Evolutionary conservation across 1,140 invertebrate genomes (phyloP).

Genomic region (Steinernema khuongi): DNA sequence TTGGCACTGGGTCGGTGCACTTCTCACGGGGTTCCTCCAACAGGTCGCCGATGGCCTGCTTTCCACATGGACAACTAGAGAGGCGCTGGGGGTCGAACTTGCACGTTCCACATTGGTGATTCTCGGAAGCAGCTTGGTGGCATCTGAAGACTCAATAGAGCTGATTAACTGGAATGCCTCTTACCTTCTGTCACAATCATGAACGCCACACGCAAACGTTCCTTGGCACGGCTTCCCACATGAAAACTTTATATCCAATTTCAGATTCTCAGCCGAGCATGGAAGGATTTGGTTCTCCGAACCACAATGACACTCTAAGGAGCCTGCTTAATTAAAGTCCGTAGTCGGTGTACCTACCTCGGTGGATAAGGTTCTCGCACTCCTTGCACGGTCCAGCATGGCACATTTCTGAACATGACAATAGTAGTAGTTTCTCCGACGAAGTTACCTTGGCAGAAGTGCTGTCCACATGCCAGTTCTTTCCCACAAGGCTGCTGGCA

Average conservation of each 20-base stretch:
- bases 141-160: not conserved
- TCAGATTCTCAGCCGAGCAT: not conserved
- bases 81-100: not conserved
- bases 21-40: not conserved
- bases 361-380: not conserved
- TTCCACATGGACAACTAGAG: not conserved
- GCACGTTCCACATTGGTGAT: not conserved
- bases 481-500: not conserved
- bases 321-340: not conserved
- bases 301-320: not conserved
- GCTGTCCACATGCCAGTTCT: not conserved
- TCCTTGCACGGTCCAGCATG: not conserved
- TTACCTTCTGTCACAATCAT: not conserved
- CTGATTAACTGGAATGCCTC: not conserved
- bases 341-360: not conserved
- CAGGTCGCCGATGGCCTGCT: not conserved
- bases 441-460: not conserved
- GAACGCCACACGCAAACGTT: not conserved
- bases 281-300: not conserved
- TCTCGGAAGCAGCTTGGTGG: not conserved
- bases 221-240: not conserved
- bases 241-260: not conserved
- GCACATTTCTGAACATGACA: not conserved
- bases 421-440: not conserved
- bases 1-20: not conserved